phyloP scores from a whole-genome alignment of 2,888 invertebrate genomes.

The Atrina japonica region DNA sequence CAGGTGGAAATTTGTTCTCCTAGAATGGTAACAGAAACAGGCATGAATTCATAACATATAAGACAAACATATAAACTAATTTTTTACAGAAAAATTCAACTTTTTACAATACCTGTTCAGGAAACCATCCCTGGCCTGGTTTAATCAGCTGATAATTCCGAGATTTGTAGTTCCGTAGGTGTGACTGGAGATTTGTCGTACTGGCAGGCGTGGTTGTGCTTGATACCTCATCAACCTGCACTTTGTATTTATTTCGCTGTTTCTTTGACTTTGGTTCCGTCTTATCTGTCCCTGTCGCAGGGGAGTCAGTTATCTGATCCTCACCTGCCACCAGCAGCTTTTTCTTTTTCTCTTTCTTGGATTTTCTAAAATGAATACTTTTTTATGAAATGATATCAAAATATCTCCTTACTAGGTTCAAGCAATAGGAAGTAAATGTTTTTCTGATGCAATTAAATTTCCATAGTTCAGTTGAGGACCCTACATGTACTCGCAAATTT shows the following conservation, averaged over 20 bases:
- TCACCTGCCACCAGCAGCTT: conserved; percentile 29
- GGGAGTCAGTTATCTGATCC: conserved; percentile 20
- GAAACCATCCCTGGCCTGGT: conserved; percentile 67
- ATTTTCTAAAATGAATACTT: neutral
- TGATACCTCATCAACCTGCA: conserved; percentile 66
- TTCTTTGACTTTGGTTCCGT: conserved; percentile 45
- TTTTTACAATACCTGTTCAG: conserved; percentile 70
- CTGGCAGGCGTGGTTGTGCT: conserved; percentile 57
- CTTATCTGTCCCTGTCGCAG: neutral
- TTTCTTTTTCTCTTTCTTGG: conserved; percentile 35
- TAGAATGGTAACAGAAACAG: too few relatives aligned
- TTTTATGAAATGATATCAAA: too few relatives aligned
- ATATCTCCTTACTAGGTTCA: too few relatives aligned
- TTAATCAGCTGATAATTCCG: conserved; percentile 72
- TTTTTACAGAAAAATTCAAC: too few relatives aligned
- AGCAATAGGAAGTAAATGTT: too few relatives aligned
- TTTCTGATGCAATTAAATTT: too few relatives aligned
- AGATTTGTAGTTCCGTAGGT: conserved; percentile 56
- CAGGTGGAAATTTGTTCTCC: too few relatives aligned
- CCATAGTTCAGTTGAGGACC: too few relatives aligned
- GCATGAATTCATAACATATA: too few relatives aligned
- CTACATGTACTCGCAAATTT: too few relatives aligned
- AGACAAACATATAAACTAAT: too few relatives aligned
- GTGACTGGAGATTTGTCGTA: conserved; percentile 36
- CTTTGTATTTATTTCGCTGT: conserved; percentile 69